Base-by-base conservation (phyloP, 2,113 vertebrate species). In the Vidua chalybeata region DNA sequence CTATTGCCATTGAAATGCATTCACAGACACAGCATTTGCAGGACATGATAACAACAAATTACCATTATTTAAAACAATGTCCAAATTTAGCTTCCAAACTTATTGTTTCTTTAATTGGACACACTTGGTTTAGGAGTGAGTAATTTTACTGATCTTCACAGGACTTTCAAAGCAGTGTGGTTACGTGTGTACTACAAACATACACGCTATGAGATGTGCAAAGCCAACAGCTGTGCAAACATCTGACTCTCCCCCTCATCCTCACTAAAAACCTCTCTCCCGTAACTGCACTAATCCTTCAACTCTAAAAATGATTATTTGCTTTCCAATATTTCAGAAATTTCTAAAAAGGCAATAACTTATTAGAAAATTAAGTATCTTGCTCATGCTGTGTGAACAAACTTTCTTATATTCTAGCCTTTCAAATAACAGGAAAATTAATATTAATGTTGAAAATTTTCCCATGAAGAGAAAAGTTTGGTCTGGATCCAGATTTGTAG, bases 341-440 rank as follows among this genome's bases (percentile, higher is more conserved):
- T 80, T n/a, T 89, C 15, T 63, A 35, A 61, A 37, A 79, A 45
- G 7, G 7, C 7, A 37, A 28, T 15, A 31, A 1, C 0, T 43
- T 51, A 11, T 19, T 45, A 49, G 22, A 49, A 88, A 82, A 88
- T n/a, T 10, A 58, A 35, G 3, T 48, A 14, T 41, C 28, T 56
- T 0, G 0, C 7, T 54, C 13, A 15, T 58, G 19, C 3, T 58
- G 11, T 46, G 11, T 6, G 3, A 67, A 82, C 16, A 64, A 33
- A 16, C 5, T 52, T 83, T 59, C 26, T 27, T 22, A 7, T 24
- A 52, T 11, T 11, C 8, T 26, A 37, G 15, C 7, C 13, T 83
- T 68, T 55, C 16, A 63, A 67, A 7, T 19, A 67, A 71, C 5
- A 79, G 3, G 3, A 33, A 64, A 74, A 71, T 10, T 0, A 4